Evolutionary conservation across 2,113 vertebrate genomes (phyloP).

Genomic region (Motacilla alba): DNA sequence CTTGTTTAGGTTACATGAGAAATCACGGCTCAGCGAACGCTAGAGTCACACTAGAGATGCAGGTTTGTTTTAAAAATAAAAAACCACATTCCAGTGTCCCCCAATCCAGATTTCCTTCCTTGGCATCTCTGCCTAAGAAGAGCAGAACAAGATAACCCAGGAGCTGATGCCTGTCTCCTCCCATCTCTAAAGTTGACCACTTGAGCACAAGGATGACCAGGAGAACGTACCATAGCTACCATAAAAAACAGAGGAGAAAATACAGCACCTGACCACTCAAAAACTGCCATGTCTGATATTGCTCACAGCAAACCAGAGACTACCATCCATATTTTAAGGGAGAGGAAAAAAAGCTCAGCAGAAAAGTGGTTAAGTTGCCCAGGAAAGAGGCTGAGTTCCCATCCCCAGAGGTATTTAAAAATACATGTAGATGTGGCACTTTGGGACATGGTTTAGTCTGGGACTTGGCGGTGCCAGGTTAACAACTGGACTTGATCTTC

Average conservation of each 20-base stretch:
- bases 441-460: neutral
- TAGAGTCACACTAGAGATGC: slow-evolving; percentile 16
- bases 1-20: neutral
- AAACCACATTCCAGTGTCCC: neutral
- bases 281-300: neutral
- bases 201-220: neutral
- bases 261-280: neutral
- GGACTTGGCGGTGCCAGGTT: neutral
- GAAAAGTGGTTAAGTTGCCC: neutral
- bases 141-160: neutral
- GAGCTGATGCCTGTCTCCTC: neutral
- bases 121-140: neutral
- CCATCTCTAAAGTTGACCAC: neutral
- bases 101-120: neutral
- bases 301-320: neutral
- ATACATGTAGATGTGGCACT: neutral
- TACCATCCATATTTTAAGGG: neutral
- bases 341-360: neutral
- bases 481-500: neutral
- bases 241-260: neutral
- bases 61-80: slow-evolving; percentile 10
- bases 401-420: neutral
- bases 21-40: neutral
- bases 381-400: neutral
- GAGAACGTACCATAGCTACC: neutral